A percentile compares a stretch with the other conserved stretches of the same genome.
These are phyloP conservation scores for Chymomyza fuscimana DNA, from an alignment of 2,888 invertebrate species.

Conservation along the genomic window DNA sequence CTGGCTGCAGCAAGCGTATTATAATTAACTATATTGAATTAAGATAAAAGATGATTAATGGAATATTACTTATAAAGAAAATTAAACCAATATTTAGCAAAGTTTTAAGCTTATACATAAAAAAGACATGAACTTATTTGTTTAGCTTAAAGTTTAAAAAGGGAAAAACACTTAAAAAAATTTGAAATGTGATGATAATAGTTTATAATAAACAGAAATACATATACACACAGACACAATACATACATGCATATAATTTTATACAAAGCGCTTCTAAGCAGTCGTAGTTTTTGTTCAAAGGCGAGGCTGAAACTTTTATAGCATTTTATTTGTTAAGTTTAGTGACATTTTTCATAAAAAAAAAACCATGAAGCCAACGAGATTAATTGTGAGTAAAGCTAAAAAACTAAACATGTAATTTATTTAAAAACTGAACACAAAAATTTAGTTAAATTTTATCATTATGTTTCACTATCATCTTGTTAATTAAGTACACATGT, in stretches of 20 bases:
- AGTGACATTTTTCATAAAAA: constrained; percentile 48
- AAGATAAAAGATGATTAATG: background rate
- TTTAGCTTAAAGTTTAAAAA: constrained; percentile 50
- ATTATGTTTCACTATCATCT: constrained; percentile 5
- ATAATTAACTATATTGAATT: background rate
- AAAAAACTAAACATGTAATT: constrained; percentile 45
- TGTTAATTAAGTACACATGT: background rate
- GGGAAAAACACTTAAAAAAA: constrained; percentile 49
- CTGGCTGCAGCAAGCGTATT: background rate
- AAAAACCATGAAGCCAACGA: constrained; percentile 57
- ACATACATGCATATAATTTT: constrained; percentile 29
- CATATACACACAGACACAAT: constrained; percentile 30
- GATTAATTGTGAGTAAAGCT: constrained; percentile 70
- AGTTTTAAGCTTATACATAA: constrained; percentile 62
- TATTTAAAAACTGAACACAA: constrained; percentile 40
- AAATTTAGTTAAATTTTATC: constrained; percentile 22
- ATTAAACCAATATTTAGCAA: constrained; percentile 55
- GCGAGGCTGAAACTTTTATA: constrained; percentile 70
- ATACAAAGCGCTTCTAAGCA: background rate
- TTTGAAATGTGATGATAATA: constrained; percentile 73
- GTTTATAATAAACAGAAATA: constrained; percentile 52
- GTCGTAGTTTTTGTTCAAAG: constrained; percentile 33
- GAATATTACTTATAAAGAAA: background rate
- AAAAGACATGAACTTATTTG: constrained; percentile 45
- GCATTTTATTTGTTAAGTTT: constrained; percentile 72